Conservation (phyloP, 2,888 invertebrate species). For the Troides oblongomaculatus region DNA sequence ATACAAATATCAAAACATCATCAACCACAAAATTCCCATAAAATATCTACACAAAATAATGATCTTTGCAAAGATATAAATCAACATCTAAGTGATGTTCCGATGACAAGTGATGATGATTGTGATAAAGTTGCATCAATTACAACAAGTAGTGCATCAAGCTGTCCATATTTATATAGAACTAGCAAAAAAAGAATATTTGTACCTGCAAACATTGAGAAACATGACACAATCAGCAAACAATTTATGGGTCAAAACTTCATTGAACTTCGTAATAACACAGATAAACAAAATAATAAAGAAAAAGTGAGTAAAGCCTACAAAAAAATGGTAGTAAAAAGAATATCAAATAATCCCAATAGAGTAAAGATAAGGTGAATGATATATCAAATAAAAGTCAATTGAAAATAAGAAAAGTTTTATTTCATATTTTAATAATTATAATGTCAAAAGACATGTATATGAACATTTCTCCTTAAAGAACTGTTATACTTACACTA, state of each 20-base stretch:
- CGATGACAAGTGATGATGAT: constrained; percentile 30
- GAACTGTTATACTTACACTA: constrained; percentile 55
- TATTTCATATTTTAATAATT: constrained; percentile 52
- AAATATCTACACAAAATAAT: constrained; percentile 5
- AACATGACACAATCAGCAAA: constrained; percentile 35
- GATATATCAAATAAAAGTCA: constrained; percentile 27
- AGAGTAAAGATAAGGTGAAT: constrained; percentile 53
- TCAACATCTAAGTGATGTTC: constrained; percentile 28
- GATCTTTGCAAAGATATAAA: constrained; percentile 20
- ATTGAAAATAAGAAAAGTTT: constrained; percentile 41
- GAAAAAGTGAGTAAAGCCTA: constrained; percentile 45
- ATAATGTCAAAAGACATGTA: constrained; percentile 70
- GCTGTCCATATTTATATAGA: constrained; percentile 58
- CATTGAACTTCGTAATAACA: constrained; percentile 51
- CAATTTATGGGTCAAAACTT: constrained; percentile 61
- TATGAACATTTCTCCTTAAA: constrained; percentile 54
- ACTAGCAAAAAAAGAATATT: constrained; percentile 62
- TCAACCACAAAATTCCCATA: constrained; percentile 27
- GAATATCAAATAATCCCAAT: constrained; percentile 64
- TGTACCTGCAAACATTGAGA: constrained; percentile 43
- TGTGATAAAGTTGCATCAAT: constrained; percentile 16
- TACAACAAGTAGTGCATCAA: neutral
- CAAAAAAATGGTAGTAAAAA: constrained; percentile 67
- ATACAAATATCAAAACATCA: constrained; percentile 44
- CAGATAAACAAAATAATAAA: constrained; percentile 29